Evolutionary conservation across 2,888 invertebrate genomes (phyloP), one percentile per base, ranked within the genome.

Genomic region (Sicus ferrugineus): DNA sequence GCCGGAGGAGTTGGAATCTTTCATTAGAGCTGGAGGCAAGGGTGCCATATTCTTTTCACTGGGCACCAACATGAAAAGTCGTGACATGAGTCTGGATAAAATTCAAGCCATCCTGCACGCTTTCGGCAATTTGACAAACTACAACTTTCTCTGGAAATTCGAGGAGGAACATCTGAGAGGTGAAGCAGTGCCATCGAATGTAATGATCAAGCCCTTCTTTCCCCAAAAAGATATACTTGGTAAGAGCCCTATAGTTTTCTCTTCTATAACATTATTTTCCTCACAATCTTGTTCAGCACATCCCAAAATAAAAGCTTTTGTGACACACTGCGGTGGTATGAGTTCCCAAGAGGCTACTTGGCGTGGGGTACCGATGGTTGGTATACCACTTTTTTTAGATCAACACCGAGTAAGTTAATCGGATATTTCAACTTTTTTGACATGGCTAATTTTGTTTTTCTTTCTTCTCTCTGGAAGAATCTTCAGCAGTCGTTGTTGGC

Each of bases 121-220:
- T 52, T 78, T 86, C 50, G 52, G 70, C 6, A 67, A 78, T 9
- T 72, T 84, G 26, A 74, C 75, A 0, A 76, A 82, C 2, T 83
- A 82, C 69, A 77, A 82, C 14, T 84, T 86, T 23, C 62, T 86
- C 3, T 86, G 84, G 85, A 86, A 84, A 75, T 78, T 79, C 42
- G 79, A 81, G 52, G 64, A 71, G 46, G 3, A 70, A 0, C 76
- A 81, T 11, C 74, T 52, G 0, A 72, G 73, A 42, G 62, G 56
- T 42, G 73, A 75, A n/a, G 31, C 66, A 0, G 16, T 83, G 28
- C 81, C 73, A 2, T 5, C 26, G 9, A 80, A 81, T 63, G 58
- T 81, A 7, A 48, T 73, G 26, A 63, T 64, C 0, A 56, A 73
- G 1, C 46, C 70, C 19, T 69, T 70, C 26, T 58, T 74, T 0